Percentiles rank a stretch among this genome's conserved stretches.
These are phyloP conservation scores for Pristis pectinata DNA, from an alignment of 2,797 vertebrate species.

Conservation along the genomic window DNA sequence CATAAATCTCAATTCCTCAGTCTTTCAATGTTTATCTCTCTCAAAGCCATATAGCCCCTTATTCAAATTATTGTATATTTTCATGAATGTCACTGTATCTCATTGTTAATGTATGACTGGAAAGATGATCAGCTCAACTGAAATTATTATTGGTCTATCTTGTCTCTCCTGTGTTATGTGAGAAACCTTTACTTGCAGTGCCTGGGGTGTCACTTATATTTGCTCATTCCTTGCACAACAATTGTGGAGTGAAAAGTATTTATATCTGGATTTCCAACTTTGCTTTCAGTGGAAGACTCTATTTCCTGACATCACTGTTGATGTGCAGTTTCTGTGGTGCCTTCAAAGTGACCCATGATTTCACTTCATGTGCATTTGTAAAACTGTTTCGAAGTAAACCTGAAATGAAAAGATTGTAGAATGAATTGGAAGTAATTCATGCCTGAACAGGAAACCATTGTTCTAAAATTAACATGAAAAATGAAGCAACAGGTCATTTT, in stretches of 20 bases:
- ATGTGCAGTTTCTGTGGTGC: not conserved
- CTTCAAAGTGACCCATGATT: constrained; percentile 3
- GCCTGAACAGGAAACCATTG: not conserved
- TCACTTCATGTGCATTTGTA: constrained; percentile 10
- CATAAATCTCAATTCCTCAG: no score
- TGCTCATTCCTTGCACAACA: not conserved
- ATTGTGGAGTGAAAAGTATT: not conserved
- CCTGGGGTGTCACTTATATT: not conserved
- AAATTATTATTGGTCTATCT: not conserved
- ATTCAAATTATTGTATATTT: not conserved
- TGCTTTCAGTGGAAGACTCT: not conserved
- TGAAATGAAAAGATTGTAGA: not conserved
- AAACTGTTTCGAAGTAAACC: not conserved
- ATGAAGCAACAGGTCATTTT: not conserved
- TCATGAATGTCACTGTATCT: not conserved
- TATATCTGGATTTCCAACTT: not conserved
- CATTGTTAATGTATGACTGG: not conserved
- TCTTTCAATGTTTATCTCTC: no score
- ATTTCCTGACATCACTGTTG: not conserved
- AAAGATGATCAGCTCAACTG: not conserved
- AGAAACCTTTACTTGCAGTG: not conserved
- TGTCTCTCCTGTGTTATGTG: not conserved
- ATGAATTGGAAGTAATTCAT: not conserved
- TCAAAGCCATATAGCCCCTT: no score
- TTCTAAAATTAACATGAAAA: not conserved